Evolutionary conservation across 2,113 vertebrate species (phyloP).

Genomic region (Perca flavescens): DNA sequence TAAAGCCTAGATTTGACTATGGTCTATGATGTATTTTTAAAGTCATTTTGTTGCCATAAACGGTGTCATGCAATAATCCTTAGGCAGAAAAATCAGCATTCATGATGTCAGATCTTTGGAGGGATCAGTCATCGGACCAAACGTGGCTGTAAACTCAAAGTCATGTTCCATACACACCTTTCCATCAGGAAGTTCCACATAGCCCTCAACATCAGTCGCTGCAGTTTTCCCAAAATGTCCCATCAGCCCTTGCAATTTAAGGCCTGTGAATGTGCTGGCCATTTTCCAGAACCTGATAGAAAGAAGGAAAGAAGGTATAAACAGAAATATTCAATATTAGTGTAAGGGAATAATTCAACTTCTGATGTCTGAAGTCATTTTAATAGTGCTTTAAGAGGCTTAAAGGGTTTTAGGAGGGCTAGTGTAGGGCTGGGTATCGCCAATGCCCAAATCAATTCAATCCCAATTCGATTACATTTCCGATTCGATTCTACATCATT

Average conservation of each 20-base stretch:
- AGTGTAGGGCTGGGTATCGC: no score
- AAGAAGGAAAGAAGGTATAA: neutral
- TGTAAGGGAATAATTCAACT: neutral
- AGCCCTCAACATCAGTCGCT: slow-evolving; percentile 89
- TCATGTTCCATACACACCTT: slow-evolving; percentile 82
- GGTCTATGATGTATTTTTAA: no score
- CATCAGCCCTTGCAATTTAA: slow-evolving; percentile 91
- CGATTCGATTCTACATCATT: no score
- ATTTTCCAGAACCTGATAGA: slow-evolving; percentile 94
- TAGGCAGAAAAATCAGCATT: neutral
- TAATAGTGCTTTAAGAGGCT: neutral
- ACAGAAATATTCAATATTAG: neutral
- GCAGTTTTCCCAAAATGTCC: slow-evolving; percentile 93
- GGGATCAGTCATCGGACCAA: no score
- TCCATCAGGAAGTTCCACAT: slow-evolving; percentile 92
- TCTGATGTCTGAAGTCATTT: neutral
- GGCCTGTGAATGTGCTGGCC: slow-evolving; percentile 90
- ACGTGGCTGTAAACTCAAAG: no score
- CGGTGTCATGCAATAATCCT: neutral
- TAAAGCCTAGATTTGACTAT: neutral
- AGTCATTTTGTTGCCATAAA: no score
- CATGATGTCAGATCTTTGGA: neutral
- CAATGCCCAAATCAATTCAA: no score
- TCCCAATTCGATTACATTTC: no score
- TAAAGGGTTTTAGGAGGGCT: neutral